These are phyloP conservation scores for Chrysodeixis includens DNA, from an alignment of 2,888 invertebrate genomes.

Conservation along the genomic window DNA sequence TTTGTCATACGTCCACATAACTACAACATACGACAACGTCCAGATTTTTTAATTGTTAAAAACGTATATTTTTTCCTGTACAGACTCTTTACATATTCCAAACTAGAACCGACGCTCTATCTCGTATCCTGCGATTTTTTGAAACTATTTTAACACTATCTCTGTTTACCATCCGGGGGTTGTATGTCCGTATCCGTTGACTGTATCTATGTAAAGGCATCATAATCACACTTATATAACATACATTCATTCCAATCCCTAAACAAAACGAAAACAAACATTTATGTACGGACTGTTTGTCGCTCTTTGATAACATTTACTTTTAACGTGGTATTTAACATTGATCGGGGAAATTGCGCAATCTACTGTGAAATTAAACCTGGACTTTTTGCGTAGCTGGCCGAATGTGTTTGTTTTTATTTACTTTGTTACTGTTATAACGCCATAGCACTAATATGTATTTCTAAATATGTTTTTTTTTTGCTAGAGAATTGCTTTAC, in stretches of 20 bases:
- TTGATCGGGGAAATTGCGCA: slow-evolving; percentile 52
- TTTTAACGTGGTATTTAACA: slow-evolving; percentile 51
- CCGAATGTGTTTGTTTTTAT: slow-evolving; percentile 29
- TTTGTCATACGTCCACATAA: no score
- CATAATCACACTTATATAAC: neutral
- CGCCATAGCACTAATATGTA: neutral
- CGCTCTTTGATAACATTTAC: slow-evolving; percentile 40
- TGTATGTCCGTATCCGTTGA: neutral
- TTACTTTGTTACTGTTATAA: slow-evolving; percentile 15
- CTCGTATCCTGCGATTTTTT: no score
- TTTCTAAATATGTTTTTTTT: no score
- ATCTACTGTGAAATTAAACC: slow-evolving; percentile 58
- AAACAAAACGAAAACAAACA: neutral
- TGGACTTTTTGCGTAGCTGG: slow-evolving; percentile 27
- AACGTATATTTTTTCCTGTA: no score
- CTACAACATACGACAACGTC: no score
- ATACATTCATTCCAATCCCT: neutral
- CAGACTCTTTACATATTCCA: no score
- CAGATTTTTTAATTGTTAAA: no score
- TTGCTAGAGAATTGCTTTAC: neutral
- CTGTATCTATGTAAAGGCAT: neutral
- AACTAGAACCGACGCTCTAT: no score
- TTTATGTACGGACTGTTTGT: slow-evolving; percentile 25
- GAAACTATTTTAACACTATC: no score
- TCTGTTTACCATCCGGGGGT: neutral